Base-by-base conservation (phyloP, 1,140 invertebrate genomes). In the Helicoverpa armigera region DNA sequence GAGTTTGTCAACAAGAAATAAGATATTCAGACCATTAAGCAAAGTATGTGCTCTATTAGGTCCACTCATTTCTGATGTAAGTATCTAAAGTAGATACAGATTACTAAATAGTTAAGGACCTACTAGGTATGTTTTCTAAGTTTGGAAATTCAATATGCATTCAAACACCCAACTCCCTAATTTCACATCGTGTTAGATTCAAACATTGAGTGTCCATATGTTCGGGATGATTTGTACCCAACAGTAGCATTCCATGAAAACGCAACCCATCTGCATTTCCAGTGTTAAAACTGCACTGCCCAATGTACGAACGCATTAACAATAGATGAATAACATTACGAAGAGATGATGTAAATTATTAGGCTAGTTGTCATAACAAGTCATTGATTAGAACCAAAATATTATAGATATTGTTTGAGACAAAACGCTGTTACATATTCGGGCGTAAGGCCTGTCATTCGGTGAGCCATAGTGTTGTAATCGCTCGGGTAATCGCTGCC, bases 321-420 rank as follows among this genome's bases (percentile, higher is more conserved):
- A 93, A 93, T 91, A 88, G 89, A 91, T 87, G 82, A 90, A 43
- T 85, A 92, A 87, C 87, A 91, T 83, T 63, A 83, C 53, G 73
- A 51, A 73, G 63, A 85, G 88, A 89, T 93, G 88, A 91, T 89
- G 86, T 91, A 85, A 91, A 87, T 87, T 88, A 91, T 89, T 87
- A 79, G 76, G 83, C 76, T 83, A 85, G 81, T 82, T 88, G 83
- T 84, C 77, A 90, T 90, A 93, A 93, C 87, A 93, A 16, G 12
- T 48, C 83, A 90, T 92, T 91, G 86, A 91, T 88, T 89, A 87
- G 85, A 88, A 82, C 77, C 79, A 89, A 88, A 92, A 92, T 88
- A 92, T 69, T 82, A 74, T 69, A 78, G 13, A 65, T 51, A 65
- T 53, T 14, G 16, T 3, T 53, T 7, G 13, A 23, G 14, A 72